Evolutionary conservation across 2,888 invertebrate species (phyloP).

Genomic region (Chelonus formosanus): DNA sequence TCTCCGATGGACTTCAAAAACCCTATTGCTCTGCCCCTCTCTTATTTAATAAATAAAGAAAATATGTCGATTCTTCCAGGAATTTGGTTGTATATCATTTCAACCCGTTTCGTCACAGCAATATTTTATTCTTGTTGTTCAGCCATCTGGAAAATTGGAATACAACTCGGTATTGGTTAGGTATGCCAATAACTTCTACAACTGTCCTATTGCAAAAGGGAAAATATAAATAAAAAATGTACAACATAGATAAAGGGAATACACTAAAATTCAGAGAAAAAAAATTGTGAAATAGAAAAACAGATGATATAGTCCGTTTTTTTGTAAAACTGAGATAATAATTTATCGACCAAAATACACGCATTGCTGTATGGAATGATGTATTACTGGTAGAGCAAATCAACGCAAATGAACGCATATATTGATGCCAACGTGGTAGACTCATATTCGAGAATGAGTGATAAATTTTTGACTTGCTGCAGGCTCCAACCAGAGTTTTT

Average conservation of each 20-base stretch:
- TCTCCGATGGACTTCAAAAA: too few relatives aligned
- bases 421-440: constrained; percentile 13
- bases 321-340: constrained; percentile 11
- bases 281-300: not conserved
- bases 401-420: constrained; percentile 22
- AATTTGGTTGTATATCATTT: constrained; percentile 32
- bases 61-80: constrained; percentile 26
- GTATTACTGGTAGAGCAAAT: constrained; percentile 20
- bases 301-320: not conserved
- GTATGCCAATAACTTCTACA: constrained; percentile 44
- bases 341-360: constrained; percentile 1
- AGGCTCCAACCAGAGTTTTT: not conserved
- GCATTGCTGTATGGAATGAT: not conserved
- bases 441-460: constrained; percentile 6
- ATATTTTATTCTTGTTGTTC: constrained; percentile 42
- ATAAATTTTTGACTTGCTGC: constrained; percentile 21
- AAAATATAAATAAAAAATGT: constrained; percentile 14
- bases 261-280: constrained; percentile 3
- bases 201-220: constrained; percentile 38
- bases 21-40: too few relatives aligned
- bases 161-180: constrained; percentile 38
- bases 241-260: not conserved
- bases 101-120: constrained; percentile 39
- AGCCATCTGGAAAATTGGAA: constrained; percentile 46
- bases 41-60: constrained; percentile 7